Conservation (phyloP, 2,113 vertebrate species). For the Microtus richardsoni region DNA sequence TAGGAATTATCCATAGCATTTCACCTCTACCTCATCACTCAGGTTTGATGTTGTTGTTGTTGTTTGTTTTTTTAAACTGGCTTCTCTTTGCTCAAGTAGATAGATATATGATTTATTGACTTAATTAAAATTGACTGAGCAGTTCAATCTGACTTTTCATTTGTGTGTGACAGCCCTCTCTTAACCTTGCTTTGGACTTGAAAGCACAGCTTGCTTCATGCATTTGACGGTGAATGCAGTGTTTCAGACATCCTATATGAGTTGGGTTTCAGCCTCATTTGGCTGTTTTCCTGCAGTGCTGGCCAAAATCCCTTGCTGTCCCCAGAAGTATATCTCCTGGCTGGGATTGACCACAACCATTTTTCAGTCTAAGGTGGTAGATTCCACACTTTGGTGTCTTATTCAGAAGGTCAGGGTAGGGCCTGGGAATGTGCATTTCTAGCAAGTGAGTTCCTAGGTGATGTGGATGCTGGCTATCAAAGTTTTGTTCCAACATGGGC, state of each 20-base stretch:
- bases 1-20: background rate
- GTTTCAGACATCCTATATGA: background rate
- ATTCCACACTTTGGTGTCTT: background rate
- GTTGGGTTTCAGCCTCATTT: conserved; percentile 24
- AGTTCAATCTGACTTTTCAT: background rate
- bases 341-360: background rate
- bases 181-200: background rate
- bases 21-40: background rate
- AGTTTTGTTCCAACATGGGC: background rate
- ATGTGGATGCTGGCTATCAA: background rate
- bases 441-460: background rate
- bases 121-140: background rate
- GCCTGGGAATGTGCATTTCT: conserved; percentile 24
- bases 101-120: background rate
- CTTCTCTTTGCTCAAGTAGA: conserved; percentile 1
- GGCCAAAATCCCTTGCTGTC: background rate
- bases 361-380: background rate
- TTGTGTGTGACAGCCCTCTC: background rate
- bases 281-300: background rate
- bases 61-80: background rate
- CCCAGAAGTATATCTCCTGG: background rate
- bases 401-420: background rate
- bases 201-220: background rate
- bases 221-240: background rate
- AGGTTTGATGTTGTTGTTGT: background rate